Evolutionary conservation across 2,888 invertebrate genomes (phyloP), one percentile per base, ranked within the genome.

Genomic region (Romanomermis culicivorax): DNA sequence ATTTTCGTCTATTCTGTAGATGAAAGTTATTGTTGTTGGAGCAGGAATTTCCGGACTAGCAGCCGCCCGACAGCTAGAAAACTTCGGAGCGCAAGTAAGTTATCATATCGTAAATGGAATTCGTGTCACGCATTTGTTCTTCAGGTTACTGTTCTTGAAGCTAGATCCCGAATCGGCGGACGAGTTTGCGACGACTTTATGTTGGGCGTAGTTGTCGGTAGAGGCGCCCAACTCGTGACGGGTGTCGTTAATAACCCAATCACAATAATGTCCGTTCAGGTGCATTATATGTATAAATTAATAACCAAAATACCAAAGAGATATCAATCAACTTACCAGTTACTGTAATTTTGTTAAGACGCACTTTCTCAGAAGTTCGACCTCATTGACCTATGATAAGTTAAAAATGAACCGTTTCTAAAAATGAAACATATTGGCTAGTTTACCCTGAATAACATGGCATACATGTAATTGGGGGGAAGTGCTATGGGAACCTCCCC

Each of bases 161-260:
- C 73, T 1, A 66, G 65, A 52, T 60, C 62, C 52, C 60, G 67
- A 20, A 60, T 71, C 14, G 74, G 75, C n/a, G 75, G 75, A 0
- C 65, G 75, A 14, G 67, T 74, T 36, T 59, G 60, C 29, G 71
- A 71, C 53, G 63, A 64, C 24, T 36, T 57, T 11, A 56, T 57
- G 7, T 56, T 66, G 23, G 64, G 65, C 4, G 65, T 63, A 45
- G 61, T 64, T 4, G 66, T 72, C 2, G 70, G 70, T 2, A 62
- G 63, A 55, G 73, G 73, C 1, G 72, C 73, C 2, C 72, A 73
- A 58, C 64, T 74, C 3, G 61, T 75, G 27, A 69, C 70, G n/a
- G 74, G 75, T 2, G 64, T 69, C 53, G 61, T 67, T 50, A 75
- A 75, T 63, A 75, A 74, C 61, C 75, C 75, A 1, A 64, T 75